phyloP scores from a whole-genome alignment of 2,888 invertebrate species.

The Anaspis maculata region DNA sequence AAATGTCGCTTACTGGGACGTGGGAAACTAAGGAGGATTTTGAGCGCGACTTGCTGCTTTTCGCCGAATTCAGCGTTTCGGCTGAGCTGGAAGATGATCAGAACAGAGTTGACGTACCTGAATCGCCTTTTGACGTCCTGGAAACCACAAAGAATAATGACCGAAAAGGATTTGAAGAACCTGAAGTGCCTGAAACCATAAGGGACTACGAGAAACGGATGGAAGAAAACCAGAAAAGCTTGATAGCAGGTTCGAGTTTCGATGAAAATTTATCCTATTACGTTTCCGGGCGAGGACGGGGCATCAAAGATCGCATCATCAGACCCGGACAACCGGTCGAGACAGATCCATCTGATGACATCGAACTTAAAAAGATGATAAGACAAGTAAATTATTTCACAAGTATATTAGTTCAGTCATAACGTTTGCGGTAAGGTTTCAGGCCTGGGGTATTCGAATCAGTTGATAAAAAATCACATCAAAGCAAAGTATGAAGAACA shows the following conservation, averaged over 20 bases:
- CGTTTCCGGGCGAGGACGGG: conserved; percentile 6
- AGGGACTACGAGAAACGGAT: conserved; percentile 4
- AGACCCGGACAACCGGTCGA: conserved; percentile 5
- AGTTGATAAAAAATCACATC: no score
- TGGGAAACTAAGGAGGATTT: conserved; percentile 7
- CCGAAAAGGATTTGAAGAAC: neutral
- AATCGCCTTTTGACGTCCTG: no score
- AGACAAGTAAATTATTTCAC: conserved; percentile 8
- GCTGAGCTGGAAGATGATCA: no score
- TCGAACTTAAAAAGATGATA: conserved; percentile 5
- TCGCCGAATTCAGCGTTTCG: conserved; percentile 2
- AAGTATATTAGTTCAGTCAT: no score
- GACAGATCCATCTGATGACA: conserved; percentile 4
- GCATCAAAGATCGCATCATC: conserved; percentile 6
- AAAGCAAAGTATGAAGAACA: no score
- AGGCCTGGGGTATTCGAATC: no score
- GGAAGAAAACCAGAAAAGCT: conserved; percentile 3
- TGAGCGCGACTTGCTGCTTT: neutral
- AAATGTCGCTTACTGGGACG: conserved; percentile 3
- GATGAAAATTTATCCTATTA: neutral
- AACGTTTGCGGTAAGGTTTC: no score
- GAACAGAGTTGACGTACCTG: no score
- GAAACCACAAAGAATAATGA: no score
- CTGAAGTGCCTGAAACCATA: conserved; percentile 4
- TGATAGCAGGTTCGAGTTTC: conserved; percentile 5